Conservation (phyloP, 2,888 invertebrate species). For the Drosophila multiciliata region DNA sequence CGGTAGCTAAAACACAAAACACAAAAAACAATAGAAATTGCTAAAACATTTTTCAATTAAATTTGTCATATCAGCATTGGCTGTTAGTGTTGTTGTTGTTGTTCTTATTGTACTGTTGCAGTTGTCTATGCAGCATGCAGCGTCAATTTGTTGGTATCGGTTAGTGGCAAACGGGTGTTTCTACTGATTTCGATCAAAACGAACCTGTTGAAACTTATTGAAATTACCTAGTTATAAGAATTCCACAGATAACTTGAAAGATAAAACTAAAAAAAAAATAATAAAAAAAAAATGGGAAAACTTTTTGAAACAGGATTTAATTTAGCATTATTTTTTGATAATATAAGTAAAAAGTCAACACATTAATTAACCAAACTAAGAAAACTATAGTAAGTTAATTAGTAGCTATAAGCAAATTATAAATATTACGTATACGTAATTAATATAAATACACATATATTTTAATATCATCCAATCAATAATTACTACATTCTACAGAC, state of each 20-base stretch:
- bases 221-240: neutral
- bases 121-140: conserved; percentile 31
- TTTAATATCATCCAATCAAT: neutral
- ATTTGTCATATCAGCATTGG: conserved; percentile 46
- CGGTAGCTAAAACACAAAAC: conserved; percentile 53
- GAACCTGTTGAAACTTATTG: neutral
- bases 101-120: conserved; percentile 50
- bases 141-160: conserved; percentile 10
- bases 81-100: conserved; percentile 31
- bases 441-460: neutral
- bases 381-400: neutral
- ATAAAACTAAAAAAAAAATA: neutral
- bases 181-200: neutral
- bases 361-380: neutral
- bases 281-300: neutral
- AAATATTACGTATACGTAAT: conserved; percentile 7
- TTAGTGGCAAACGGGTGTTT: conserved; percentile 27
- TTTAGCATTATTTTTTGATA: neutral
- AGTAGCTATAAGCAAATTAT: too few species aligned
- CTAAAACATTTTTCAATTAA: conserved; percentile 61
- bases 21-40: conserved; percentile 19
- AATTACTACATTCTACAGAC: neutral
- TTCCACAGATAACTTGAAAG: neutral
- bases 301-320: neutral
- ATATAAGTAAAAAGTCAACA: neutral